These are phyloP conservation scores for Pimephales promelas DNA, from an alignment of 2,113 vertebrate species.

Conservation along the genomic window DNA sequence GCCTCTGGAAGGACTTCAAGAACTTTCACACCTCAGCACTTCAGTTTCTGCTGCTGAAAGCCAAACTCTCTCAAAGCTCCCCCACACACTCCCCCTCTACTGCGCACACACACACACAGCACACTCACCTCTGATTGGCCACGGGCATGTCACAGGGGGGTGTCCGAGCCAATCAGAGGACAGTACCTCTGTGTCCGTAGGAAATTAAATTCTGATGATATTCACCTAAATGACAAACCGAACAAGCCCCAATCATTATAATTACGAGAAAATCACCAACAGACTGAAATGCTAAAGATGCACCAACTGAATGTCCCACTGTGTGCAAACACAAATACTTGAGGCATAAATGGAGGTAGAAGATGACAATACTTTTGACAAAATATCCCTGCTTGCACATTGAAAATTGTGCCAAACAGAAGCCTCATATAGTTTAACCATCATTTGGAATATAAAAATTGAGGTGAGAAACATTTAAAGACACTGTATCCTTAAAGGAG, in stretches of 20 bases:
- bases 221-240: slow-evolving; percentile 75
- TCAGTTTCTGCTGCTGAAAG: slow-evolving; percentile 44
- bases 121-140: slow-evolving; percentile 83
- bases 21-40: slow-evolving; percentile 54
- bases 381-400: background rate
- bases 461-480: background rate
- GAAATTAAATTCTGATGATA: slow-evolving; percentile 70
- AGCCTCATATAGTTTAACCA: background rate
- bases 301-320: background rate
- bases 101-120: slow-evolving; percentile 56
- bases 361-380: background rate
- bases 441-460: too few relatives aligned
- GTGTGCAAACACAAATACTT: slow-evolving; percentile 9
- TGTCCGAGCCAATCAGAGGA: slow-evolving; percentile 82
- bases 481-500: background rate
- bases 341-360: background rate
- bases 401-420: background rate
- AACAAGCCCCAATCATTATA: slow-evolving; percentile 65
- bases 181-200: slow-evolving; percentile 77
- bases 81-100: slow-evolving; percentile 1
- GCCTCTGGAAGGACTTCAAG: slow-evolving; percentile 53
- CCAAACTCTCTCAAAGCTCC: slow-evolving; percentile 41
- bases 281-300: slow-evolving; percentile 12
- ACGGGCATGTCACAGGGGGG: slow-evolving; percentile 81
- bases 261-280: slow-evolving; percentile 42